A percentile compares a stretch with the other conserved stretches of the same genome.
phyloP scores from a whole-genome alignment of 2,888 invertebrate species.

The Melolontha melolontha region DNA sequence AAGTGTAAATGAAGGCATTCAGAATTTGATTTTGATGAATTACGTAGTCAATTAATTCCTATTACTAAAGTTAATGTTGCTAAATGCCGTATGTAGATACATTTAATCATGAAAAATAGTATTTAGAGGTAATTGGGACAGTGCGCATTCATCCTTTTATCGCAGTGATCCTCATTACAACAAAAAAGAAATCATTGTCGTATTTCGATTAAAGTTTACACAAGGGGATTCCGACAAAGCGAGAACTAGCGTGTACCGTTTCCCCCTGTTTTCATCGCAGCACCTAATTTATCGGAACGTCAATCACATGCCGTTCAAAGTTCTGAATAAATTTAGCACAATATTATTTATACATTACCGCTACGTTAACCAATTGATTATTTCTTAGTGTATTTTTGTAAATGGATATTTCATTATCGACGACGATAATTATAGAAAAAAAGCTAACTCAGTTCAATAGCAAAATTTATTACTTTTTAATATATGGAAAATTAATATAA shows the following conservation, averaged over 20 bases:
- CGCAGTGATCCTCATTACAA: not conserved
- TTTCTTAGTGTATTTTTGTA: no score
- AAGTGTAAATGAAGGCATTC: no score
- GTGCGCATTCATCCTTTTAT: not conserved
- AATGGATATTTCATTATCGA: no score
- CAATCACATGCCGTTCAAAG: conserved; percentile 19
- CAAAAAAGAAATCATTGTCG: conserved; percentile 20
- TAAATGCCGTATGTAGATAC: not conserved
- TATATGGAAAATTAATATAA: no score
- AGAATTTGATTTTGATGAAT: no score
- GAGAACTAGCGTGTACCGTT: conserved; percentile 1
- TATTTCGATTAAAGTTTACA: conserved; percentile 36
- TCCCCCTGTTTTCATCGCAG: conserved; percentile 19
- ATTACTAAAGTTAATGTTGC: no score
- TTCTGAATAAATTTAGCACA: conserved; percentile 1
- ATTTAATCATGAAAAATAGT: not conserved
- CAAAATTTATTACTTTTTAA: no score
- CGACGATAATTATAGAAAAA: no score
- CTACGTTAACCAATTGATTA: no score
- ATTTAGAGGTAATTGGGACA: conserved; percentile 5
- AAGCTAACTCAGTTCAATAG: no score
- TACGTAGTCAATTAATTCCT: no score
- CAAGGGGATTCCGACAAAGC: conserved; percentile 17
- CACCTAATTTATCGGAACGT: conserved; percentile 26
- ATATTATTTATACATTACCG: not conserved